phyloP scores from a whole-genome alignment of 2,888 invertebrate species.

The Alviniconcha strummeri region DNA sequence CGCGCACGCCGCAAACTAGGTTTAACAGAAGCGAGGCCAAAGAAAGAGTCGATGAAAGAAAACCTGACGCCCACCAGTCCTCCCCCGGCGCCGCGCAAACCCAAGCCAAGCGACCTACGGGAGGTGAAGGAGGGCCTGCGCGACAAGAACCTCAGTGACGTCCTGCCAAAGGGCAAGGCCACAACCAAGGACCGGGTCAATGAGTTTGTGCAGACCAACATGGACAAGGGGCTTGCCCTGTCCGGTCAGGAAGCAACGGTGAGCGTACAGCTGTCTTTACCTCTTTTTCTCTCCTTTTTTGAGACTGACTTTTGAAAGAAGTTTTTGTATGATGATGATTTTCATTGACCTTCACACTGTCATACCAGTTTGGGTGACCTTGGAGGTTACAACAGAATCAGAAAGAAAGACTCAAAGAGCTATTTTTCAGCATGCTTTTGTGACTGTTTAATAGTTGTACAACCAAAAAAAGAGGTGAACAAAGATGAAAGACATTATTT shows the following conservation, averaged over 20 bases:
- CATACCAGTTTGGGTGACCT: too few species aligned
- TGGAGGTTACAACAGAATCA: too few species aligned
- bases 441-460: too few species aligned
- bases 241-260: constrained; percentile 65
- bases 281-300: background rate
- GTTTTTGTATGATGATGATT: too few species aligned
- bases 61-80: constrained; percentile 25
- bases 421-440: too few species aligned
- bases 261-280: constrained; percentile 37
- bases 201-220: constrained; percentile 66
- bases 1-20: background rate
- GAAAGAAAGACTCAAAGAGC: too few species aligned
- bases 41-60: constrained; percentile 6
- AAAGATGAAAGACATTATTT: background rate
- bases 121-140: constrained; percentile 37
- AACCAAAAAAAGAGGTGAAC: background rate
- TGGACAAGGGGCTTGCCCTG: constrained; percentile 60
- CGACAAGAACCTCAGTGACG: constrained; percentile 46
- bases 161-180: constrained; percentile 32
- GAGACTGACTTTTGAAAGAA: background rate
- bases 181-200: constrained; percentile 50
- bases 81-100: constrained; percentile 23
- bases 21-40: background rate
- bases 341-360: too few species aligned
- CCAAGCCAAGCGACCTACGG: background rate